Conservation (phyloP, 2,888 invertebrate species). For the Allacma fusca region DNA sequence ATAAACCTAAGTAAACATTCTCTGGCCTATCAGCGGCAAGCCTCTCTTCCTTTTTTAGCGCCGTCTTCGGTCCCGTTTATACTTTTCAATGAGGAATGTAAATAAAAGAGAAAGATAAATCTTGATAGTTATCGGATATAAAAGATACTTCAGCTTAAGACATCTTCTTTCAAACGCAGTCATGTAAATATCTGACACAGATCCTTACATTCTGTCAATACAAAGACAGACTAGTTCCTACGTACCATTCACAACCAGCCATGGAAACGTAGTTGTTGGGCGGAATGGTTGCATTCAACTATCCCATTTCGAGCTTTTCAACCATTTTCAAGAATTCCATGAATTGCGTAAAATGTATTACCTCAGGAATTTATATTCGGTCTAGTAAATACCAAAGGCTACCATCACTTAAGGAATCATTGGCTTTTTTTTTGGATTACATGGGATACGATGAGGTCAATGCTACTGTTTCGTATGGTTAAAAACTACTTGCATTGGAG, state of each 20-base stretch:
- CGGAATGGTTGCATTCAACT: background rate
- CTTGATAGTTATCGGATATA: background rate
- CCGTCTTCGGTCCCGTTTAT: background rate
- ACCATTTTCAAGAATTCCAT: background rate
- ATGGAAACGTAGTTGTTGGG: too few species aligned
- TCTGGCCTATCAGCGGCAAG: background rate
- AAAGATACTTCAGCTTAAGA: background rate
- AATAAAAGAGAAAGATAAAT: background rate
- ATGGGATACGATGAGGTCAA: background rate
- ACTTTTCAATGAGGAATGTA: background rate
- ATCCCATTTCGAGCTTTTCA: background rate
- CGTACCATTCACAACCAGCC: too few species aligned
- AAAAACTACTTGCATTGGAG: background rate
- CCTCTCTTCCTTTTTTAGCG: background rate
- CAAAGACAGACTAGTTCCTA: background rate
- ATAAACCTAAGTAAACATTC: background rate
- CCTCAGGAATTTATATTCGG: background rate
- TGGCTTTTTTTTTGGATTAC: background rate
- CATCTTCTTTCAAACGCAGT: background rate
- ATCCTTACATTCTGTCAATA: background rate
- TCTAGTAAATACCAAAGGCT: slow-evolving; percentile 11
- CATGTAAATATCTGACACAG: background rate
- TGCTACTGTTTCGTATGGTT: background rate
- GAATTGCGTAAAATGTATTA: slow-evolving; percentile 1
- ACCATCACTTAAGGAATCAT: background rate